Conservation (phyloP, 2,888 invertebrate species). For the Heliconius sara region DNA sequence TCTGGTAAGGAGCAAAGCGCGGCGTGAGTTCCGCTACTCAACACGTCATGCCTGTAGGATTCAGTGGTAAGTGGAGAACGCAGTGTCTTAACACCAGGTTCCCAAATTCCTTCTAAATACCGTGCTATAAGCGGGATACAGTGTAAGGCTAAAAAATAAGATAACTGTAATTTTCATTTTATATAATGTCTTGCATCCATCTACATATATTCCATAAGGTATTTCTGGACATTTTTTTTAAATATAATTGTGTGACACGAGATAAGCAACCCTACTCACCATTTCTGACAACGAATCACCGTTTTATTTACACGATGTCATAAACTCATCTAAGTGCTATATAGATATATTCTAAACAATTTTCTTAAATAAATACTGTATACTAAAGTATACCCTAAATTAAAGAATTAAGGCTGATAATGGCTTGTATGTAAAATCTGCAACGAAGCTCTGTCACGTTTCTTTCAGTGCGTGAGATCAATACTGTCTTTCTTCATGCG, state of each 20-base stretch:
- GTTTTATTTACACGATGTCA: conserved; percentile 56
- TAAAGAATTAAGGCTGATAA: not conserved
- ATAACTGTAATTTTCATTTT: too few species aligned
- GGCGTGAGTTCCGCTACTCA: too few species aligned
- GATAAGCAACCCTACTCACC: conserved; percentile 15
- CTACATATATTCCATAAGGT: not conserved
- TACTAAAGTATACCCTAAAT: not conserved
- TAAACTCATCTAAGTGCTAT: conserved; percentile 66
- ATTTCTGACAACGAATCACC: not conserved
- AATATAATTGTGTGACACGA: not conserved
- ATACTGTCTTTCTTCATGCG: conserved; percentile 38
- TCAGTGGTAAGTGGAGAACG: too few species aligned
- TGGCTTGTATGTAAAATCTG: not conserved
- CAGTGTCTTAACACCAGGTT: too few species aligned
- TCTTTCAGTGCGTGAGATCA: conserved; percentile 34
- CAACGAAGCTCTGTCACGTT: not conserved
- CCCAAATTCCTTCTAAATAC: too few species aligned
- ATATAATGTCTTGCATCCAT: too few species aligned
- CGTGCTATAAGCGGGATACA: too few species aligned
- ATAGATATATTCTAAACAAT: conserved; percentile 49
- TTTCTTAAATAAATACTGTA: not conserved
- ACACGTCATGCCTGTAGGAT: too few species aligned
- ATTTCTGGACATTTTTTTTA: not conserved
- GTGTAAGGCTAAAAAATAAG: too few species aligned
- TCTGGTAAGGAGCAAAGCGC: not conserved